phyloP scores from a whole-genome alignment of 2,113 vertebrate species.

The Micronycteris hirsuta region DNA sequence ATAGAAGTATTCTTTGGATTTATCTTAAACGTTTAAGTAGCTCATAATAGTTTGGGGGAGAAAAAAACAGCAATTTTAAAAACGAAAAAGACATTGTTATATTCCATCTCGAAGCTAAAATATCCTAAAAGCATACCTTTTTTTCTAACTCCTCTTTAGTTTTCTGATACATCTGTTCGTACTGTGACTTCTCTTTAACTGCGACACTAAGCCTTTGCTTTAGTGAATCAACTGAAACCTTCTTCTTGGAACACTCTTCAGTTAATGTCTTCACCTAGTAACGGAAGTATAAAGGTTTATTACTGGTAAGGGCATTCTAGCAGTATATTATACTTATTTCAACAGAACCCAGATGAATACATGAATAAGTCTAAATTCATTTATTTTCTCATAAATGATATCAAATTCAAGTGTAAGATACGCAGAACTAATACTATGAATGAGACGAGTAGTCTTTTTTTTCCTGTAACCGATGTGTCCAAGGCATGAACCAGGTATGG shows the following conservation, averaged over 20 bases:
- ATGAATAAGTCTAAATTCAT: not conserved
- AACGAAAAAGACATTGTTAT: not conserved
- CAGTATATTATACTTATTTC: not conserved
- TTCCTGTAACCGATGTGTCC: too few relatives aligned
- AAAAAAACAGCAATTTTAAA: not conserved
- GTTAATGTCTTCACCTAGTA: slow-evolving; percentile 86
- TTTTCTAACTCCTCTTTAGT: slow-evolving; percentile 87
- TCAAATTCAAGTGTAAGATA: not conserved
- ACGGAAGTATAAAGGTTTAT: slow-evolving; percentile 42
- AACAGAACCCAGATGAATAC: slow-evolving; percentile 43
- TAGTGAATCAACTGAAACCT: slow-evolving; percentile 86
- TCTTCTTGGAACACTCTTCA: slow-evolving; percentile 90
- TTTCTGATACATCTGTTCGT: slow-evolving; percentile 85
- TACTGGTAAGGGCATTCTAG: not conserved
- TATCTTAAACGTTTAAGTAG: not conserved
- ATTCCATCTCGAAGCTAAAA: not conserved
- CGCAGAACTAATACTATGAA: not conserved
- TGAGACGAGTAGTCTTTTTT: too few relatives aligned
- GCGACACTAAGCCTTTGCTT: slow-evolving; percentile 88
- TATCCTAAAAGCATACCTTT: slow-evolving; percentile 82
- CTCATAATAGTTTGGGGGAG: not conserved
- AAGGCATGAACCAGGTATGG: too few relatives aligned
- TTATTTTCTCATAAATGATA: not conserved
- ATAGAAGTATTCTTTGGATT: not conserved
- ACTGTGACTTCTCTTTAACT: slow-evolving; percentile 85